Conservation (phyloP, 2,888 invertebrate species). For the Seira musarum region DNA sequence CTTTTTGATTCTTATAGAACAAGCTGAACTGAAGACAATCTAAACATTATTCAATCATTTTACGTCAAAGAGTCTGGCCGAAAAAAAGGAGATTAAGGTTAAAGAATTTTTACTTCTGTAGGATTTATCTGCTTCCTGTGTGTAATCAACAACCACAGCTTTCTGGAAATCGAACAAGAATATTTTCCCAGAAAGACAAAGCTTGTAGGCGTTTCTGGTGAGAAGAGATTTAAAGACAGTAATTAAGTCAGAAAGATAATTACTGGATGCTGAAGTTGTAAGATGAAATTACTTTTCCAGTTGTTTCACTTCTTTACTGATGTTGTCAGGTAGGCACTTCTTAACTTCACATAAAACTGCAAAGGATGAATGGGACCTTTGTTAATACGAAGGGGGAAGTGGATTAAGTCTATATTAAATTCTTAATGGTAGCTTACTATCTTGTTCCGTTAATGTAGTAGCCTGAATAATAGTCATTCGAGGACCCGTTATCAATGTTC, state of each 20-base stretch:
- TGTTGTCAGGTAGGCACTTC: slow-evolving; percentile 18
- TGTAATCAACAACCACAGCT: slow-evolving; percentile 33
- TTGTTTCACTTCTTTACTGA: slow-evolving; percentile 21
- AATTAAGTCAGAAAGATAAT: too few relatives aligned
- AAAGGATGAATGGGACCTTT: too few relatives aligned
- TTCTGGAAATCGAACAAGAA: slow-evolving; percentile 35
- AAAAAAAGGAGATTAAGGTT: not conserved
- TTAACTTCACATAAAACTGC: slow-evolving; percentile 31
- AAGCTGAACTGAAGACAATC: slow-evolving; percentile 32
- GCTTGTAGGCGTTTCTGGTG: slow-evolving; percentile 37
- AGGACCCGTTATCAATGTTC: slow-evolving; percentile 16
- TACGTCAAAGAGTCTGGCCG: not conserved
- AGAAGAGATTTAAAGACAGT: too few relatives aligned
- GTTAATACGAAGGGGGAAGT: too few relatives aligned
- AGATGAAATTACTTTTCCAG: slow-evolving; percentile 31
- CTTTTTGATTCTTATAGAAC: slow-evolving; percentile 28
- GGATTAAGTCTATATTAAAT: too few relatives aligned
- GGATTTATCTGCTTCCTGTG: slow-evolving; percentile 20
- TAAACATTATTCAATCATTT: not conserved
- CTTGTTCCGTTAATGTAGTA: slow-evolving; percentile 15
- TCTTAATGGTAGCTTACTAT: too few relatives aligned
- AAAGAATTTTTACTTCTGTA: slow-evolving; percentile 18
- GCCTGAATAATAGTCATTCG: slow-evolving; percentile 35
- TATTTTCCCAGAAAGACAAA: slow-evolving; percentile 34
- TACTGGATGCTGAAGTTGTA: too few relatives aligned